These are phyloP conservation scores for Anhinga anhinga DNA, from an alignment of 2,113 vertebrate genomes.

Conservation along the genomic window DNA sequence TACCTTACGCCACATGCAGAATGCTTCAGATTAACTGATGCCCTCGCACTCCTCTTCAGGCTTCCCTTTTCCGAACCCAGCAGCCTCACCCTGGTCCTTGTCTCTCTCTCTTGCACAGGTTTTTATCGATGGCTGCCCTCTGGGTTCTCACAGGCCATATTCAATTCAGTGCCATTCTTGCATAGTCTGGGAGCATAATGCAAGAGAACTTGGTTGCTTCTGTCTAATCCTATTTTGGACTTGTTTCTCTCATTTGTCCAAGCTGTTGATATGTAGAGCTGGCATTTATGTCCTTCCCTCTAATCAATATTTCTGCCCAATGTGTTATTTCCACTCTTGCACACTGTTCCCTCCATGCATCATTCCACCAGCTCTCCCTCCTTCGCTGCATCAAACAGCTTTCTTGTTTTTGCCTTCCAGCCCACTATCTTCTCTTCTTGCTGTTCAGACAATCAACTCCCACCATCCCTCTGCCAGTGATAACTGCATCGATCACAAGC, in stretches of 20 bases:
- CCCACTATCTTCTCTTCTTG: background rate
- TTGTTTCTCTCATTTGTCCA: background rate
- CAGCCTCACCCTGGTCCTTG: accelerated
- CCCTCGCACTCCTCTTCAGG: background rate
- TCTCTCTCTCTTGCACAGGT: background rate
- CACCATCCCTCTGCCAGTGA: constrained; percentile 23
- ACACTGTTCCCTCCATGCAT: background rate
- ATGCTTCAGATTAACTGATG: background rate
- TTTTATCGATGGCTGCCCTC: background rate
- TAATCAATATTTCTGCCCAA: background rate
- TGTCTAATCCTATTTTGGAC: background rate
- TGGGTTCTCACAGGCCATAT: background rate
- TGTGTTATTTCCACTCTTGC: background rate
- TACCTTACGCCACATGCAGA: accelerated
- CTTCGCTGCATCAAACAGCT: background rate
- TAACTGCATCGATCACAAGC: background rate
- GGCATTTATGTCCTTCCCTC: background rate
- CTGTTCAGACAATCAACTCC: constrained; percentile 14
- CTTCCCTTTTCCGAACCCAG: background rate
- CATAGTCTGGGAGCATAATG: background rate
- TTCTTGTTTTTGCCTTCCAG: background rate
- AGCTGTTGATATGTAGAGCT: background rate
- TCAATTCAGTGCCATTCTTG: background rate
- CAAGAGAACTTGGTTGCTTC: background rate
- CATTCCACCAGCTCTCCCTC: background rate